Conservation (phyloP, 2,113 vertebrate genomes). For the Lagenorhynchus albirostris region DNA sequence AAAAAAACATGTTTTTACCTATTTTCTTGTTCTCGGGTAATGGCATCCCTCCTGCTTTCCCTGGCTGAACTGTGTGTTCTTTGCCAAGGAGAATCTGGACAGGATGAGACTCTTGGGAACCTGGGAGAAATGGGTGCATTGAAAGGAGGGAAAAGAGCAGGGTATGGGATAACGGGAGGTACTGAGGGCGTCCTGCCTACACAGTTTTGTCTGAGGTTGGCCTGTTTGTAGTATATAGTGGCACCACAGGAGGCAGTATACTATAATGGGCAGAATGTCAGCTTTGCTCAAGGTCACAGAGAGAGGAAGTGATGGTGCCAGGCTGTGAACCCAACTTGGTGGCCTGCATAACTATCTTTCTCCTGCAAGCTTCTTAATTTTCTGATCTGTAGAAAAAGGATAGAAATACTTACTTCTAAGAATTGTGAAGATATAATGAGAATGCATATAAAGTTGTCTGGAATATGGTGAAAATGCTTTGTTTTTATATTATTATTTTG, state of each 20-base stretch:
- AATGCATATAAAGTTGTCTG: neutral
- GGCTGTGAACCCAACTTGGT: neutral
- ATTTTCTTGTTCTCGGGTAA: neutral
- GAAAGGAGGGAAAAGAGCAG: neutral
- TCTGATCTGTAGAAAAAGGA: neutral
- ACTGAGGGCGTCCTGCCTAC: neutral
- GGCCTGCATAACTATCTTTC: neutral
- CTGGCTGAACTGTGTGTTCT: no score
- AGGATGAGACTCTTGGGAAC: neutral
- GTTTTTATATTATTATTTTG: neutral
- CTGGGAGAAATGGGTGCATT: neutral
- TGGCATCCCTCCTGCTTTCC: neutral
- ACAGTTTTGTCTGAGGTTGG: neutral
- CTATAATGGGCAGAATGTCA: neutral
- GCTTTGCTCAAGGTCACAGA: neutral
- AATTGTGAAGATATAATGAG: neutral
- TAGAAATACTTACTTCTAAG: neutral
- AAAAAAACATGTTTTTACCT: neutral
- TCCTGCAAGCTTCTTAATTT: neutral
- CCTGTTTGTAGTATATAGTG: neutral
- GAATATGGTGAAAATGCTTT: neutral
- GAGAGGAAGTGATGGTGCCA: no score
- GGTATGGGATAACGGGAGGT: rapidly evolving
- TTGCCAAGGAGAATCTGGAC: neutral
- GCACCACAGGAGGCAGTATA: rapidly evolving